Conservation (phyloP, 2,113 vertebrate genomes). For the Collichthys lucidus region DNA sequence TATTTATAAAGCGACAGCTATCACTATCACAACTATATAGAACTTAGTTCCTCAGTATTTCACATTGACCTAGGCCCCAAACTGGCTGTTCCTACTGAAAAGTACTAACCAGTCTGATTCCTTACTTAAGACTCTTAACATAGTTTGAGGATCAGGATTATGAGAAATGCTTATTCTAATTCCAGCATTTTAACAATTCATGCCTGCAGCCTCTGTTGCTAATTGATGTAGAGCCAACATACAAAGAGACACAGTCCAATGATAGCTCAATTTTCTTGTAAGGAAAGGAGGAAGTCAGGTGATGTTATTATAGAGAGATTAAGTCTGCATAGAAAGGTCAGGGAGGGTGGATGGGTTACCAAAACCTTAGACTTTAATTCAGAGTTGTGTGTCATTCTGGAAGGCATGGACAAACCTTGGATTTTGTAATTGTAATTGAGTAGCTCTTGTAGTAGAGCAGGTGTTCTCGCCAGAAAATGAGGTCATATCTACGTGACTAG, state of each 20-base stretch:
- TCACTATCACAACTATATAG: background rate
- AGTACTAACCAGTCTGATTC: background rate
- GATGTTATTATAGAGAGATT: too few species aligned
- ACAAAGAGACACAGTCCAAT: background rate
- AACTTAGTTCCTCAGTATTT: background rate
- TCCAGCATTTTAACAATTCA: constrained; percentile 37
- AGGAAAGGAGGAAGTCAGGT: too few species aligned
- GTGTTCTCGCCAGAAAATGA: too few species aligned
- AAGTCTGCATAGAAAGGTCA: too few species aligned
- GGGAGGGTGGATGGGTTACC: too few species aligned
- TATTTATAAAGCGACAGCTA: background rate
- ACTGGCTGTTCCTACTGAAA: background rate
- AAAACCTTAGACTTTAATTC: too few species aligned
- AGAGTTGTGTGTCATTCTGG: too few species aligned
- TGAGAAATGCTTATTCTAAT: constrained; percentile 36
- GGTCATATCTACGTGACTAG: too few species aligned
- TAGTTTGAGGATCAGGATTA: constrained; percentile 58
- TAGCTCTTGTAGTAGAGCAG: too few species aligned
- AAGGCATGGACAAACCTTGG: too few species aligned
- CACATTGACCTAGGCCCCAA: background rate
- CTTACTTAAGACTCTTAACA: constrained; percentile 55
- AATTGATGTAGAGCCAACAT: background rate
- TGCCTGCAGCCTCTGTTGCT: constrained; percentile 30
- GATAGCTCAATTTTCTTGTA: background rate
- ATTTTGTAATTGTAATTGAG: too few species aligned